Base-by-base conservation (phyloP, 2,113 vertebrate genomes). In the Hystrix cristata region DNA sequence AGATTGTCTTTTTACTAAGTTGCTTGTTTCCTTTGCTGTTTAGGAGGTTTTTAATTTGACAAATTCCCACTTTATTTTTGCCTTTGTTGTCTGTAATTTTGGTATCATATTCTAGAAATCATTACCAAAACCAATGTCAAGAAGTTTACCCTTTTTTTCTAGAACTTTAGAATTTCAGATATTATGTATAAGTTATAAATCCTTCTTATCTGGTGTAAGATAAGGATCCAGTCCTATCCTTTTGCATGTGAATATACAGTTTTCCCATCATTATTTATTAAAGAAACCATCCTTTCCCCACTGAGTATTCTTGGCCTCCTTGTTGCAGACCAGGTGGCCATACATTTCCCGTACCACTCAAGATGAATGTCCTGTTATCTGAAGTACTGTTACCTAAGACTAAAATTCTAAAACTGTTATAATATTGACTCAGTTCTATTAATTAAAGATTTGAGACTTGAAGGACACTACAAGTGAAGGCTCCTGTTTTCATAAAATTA, bases 401-500 rank as follows among this genome's bases (percentile, higher is more conserved):
- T 55, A 91, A n/a, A 38, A 78, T 93, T 69, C 53, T 59, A 67
- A 48, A 84, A 1, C 43, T 85, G 74, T 53, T 86, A 23, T 38
- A 48, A 62, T 71, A 57, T 8, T 60, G 0, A 76, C 72, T 67
- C 29, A 82, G 27, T 65, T 88, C 48, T 23, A 74, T 34, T 64
- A 19, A 81, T 7, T 87, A n/a, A 95, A 95, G 55, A 83, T 16
- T 38, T 38, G n/a, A 76, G 31, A 84, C 27, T 11, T 43, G 7
- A 7, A 91, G 16, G 2, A 74, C 1, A 79, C 25, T 71, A 79
- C 5, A 87, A n/a, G 62, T 7, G 34, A 78, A 92, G 83, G 7
- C 74, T 94, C n/a, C 34, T 57, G 13, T 84, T 88, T 94, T 87
- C 34, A 80, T 85, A 74, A 46, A 85, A 48, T 88, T 83, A 90